Conservation (phyloP, 1,140 invertebrate genomes). For the Zaprionus ornatus region DNA sequence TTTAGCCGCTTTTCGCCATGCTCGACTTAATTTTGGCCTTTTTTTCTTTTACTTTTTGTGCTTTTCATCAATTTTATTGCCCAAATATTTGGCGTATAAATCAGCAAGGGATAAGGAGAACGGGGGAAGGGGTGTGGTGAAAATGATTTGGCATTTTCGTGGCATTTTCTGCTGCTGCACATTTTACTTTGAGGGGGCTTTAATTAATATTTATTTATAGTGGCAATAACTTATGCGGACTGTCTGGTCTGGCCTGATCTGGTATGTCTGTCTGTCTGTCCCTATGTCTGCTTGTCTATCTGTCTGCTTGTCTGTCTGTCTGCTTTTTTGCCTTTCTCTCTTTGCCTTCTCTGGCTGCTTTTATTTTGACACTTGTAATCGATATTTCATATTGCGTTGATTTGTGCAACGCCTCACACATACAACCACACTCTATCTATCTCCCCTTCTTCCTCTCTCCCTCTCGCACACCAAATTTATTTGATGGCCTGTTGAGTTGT, state of each 20-base stretch:
- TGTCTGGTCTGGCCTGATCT: neutral
- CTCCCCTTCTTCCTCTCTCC: neutral
- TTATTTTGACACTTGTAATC: constrained; percentile 65
- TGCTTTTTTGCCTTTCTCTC: neutral
- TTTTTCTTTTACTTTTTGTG: constrained; percentile 7
- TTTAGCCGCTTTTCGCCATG: constrained; percentile 25
- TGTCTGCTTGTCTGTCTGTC: neutral
- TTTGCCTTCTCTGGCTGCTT: neutral
- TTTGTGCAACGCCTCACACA: constrained; percentile 25
- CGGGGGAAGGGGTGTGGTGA: neutral
- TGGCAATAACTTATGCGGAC: constrained; percentile 38
- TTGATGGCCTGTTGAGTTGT: constrained; percentile 62
- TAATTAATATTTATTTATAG: constrained; percentile 80
- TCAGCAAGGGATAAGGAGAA: constrained; percentile 14
- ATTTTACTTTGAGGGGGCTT: constrained; percentile 44
- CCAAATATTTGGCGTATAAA: constrained; percentile 74
- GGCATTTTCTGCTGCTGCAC: constrained; percentile 50
- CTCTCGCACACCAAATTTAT: constrained; percentile 47
- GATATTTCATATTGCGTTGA: constrained; percentile 51
- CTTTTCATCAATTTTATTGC: constrained; percentile 70
- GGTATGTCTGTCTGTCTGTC: neutral
- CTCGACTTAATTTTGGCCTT: constrained; percentile 28
- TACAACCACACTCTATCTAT: neutral
- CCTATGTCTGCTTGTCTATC: neutral
- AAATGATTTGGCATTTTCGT: constrained; percentile 22